These are phyloP conservation scores for Belonocnema kinseyi DNA, from an alignment of 1,140 invertebrate genomes.

Conservation along the genomic window DNA sequence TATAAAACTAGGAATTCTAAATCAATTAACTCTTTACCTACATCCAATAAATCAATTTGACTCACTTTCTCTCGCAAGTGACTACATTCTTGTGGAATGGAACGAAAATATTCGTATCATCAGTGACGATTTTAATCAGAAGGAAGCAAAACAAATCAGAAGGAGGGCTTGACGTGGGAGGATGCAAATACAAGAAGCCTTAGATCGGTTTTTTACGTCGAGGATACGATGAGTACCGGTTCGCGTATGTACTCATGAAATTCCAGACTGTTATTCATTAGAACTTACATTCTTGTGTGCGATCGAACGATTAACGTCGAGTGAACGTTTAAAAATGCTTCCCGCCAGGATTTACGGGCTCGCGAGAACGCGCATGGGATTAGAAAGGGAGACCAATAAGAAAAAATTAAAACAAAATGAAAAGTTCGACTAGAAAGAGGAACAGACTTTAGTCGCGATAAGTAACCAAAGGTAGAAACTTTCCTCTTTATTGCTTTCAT, in stretches of 20 bases:
- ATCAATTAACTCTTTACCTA: too few species aligned
- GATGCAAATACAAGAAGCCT: conserved; percentile 69
- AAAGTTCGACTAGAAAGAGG: conserved; percentile 7
- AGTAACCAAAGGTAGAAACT: conserved; percentile 20
- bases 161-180: conserved; percentile 60
- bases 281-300: conserved; percentile 52
- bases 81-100: too few species aligned
- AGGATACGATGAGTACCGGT: conserved; percentile 44
- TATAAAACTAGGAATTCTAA: too few species aligned
- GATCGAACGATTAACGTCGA: conserved; percentile 46
- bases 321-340: conserved; percentile 39
- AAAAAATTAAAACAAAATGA: conserved; percentile 24
- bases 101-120: too few species aligned
- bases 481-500: conserved; percentile 19
- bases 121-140: not conserved
- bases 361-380: not conserved
- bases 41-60: too few species aligned
- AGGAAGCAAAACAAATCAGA: conserved; percentile 36
- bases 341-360: conserved; percentile 38
- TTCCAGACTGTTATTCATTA: conserved; percentile 59
- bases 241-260: conserved; percentile 53
- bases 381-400: conserved; percentile 16
- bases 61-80: too few species aligned
- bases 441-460: conserved; percentile 7
- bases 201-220: conserved; percentile 57